Evolutionary conservation across 2,797 vertebrate species (phyloP).

Genomic region (Aphelocoma californica): DNA sequence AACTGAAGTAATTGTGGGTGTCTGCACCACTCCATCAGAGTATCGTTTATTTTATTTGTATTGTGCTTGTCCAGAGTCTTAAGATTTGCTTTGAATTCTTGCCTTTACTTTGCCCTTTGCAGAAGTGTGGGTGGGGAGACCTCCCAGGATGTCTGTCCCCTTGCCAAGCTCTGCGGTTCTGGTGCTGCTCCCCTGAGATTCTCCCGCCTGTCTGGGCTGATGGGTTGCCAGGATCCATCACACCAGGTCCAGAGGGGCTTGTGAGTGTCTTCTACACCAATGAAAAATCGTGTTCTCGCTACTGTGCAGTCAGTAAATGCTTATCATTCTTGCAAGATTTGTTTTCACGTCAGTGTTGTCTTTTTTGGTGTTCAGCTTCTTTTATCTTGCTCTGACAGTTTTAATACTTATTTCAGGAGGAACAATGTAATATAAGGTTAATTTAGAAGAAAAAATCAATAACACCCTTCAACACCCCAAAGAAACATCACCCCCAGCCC

Average conservation of each 20-base stretch:
- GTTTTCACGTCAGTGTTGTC: not conserved
- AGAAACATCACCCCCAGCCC: not conserved
- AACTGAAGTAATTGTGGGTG: not conserved
- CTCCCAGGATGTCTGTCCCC: not conserved
- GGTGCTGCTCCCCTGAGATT: not conserved
- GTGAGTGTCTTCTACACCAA: not conserved
- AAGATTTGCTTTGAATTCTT: not conserved
- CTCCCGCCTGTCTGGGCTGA: not conserved
- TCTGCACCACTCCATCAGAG: not conserved
- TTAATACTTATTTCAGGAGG: not conserved
- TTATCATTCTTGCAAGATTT: not conserved
- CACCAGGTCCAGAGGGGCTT: not conserved
- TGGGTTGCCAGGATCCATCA: not conserved
- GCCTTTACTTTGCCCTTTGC: not conserved
- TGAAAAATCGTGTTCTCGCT: not conserved
- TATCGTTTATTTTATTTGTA: not conserved
- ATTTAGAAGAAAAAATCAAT: not conserved
- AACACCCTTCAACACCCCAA: not conserved
- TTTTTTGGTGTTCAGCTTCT: not conserved
- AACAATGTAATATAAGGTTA: not conserved
- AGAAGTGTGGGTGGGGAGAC: not conserved
- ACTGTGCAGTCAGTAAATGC: not conserved
- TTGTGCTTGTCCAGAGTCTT: not conserved
- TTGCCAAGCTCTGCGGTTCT: fast-evolving
- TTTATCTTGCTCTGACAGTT: not conserved